These are phyloP conservation scores for Coracias cyanogaster DNA, from an alignment of 2,797 vertebrate genomes.

Conservation along the genomic window DNA sequence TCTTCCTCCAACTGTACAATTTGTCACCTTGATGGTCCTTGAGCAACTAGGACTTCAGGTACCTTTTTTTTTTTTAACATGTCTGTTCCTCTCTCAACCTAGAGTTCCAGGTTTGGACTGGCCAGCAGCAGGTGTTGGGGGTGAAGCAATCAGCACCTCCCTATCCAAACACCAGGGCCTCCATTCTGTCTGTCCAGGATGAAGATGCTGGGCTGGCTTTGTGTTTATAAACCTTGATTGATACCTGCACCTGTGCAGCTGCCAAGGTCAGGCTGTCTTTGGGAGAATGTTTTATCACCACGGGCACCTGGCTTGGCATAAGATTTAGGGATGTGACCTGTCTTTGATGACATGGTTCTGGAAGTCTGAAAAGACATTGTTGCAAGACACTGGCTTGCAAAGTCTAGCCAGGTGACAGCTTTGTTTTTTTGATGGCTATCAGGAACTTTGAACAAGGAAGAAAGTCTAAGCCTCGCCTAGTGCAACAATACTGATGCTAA, in stretches of 20 bases:
- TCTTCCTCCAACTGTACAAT: neutral
- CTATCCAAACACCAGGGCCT: neutral
- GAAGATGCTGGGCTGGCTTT: neutral
- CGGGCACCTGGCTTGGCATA: constrained; percentile 45
- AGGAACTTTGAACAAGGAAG: neutral
- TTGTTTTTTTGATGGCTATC: neutral
- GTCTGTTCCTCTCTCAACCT: neutral
- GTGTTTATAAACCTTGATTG: constrained; percentile 38
- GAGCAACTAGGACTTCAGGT: neutral
- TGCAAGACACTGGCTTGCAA: neutral
- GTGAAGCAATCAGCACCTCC: neutral
- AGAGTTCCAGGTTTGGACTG: neutral
- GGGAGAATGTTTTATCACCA: constrained; percentile 53
- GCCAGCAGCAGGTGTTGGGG: neutral
- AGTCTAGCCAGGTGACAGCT: neutral
- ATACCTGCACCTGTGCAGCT: constrained; percentile 49
- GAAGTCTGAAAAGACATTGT: constrained; percentile 13
- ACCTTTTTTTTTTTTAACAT: neutral
- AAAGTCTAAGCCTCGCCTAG: neutral
- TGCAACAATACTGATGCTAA: neutral
- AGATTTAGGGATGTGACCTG: constrained; percentile 47
- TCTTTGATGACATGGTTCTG: constrained; percentile 55
- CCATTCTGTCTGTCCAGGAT: neutral
- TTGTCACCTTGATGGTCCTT: neutral
- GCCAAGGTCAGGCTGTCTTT: constrained; percentile 61